Base-by-base conservation (phyloP, 2,113 vertebrate species). In the Cervus canadensis region DNA sequence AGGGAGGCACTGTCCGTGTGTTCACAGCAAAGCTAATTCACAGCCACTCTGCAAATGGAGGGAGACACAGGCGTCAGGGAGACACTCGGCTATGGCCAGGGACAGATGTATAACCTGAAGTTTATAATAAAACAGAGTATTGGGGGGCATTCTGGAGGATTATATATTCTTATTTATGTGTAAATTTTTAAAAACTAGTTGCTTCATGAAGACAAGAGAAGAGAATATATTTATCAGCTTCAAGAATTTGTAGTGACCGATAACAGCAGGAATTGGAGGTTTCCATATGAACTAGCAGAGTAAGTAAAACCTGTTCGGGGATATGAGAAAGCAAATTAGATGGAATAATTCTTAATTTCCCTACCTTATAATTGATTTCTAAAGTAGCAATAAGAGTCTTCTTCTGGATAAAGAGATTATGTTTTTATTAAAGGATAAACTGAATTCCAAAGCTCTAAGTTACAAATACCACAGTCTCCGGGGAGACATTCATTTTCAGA, bases 211-310 rank as follows among this genome's bases (percentile, higher is more conserved):
- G 99, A 99, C 96, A 99, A 99, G 98, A 99, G 99, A 96, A 97
- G 99, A 48, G 99, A 99, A 6, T 99, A 99, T 97, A 98, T 99
- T 83, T 98, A 98, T 87, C 99, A 99, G 92, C 98, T 99, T 81
- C 99, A 99, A 94, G 99, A 99, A 90, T 99, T 99, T 96, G 98
- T 99, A 85, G 99, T 99, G 95, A 99, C 99, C 2, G 98, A 98
- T 89, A 99, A 98, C 98, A 99, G 98, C 98, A 99, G 99, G 95
- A 99, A 99, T 92, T 99, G 99, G 99, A 97, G 99, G 92, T 99
- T 99, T 98, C 98, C 98, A 92, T 98, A 99, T 0, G 98, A 99
- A 91, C 98, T 98, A 95, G 99, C 99, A 94, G 99, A 99, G 98
- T 99, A 98, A 97, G 99, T 98, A 92, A 88, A 57, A 7, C 82